Evolutionary conservation across 2,888 invertebrate genomes (phyloP).

Genomic region (Altica lythri): DNA sequence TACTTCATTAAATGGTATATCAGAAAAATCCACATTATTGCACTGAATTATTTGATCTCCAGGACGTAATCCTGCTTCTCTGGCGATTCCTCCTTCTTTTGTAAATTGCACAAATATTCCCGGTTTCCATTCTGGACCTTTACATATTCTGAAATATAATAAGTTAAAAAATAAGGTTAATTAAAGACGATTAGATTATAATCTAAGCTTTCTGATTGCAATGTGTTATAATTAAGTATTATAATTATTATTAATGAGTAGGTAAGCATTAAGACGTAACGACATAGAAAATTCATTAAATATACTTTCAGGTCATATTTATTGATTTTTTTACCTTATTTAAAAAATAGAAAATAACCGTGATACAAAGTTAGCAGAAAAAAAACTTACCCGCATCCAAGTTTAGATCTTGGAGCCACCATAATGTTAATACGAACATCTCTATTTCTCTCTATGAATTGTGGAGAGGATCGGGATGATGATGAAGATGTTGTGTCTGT

Average conservation of each 20-base stretch:
- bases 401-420: conserved; percentile 79
- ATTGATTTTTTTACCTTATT: too few species aligned
- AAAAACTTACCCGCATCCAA: conserved; percentile 81
- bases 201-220: too few species aligned
- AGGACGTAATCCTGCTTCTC: conserved; percentile 84
- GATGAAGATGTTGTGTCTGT: conserved; percentile 59
- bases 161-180: not conserved
- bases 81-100: conserved; percentile 84
- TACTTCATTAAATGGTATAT: conserved; percentile 81
- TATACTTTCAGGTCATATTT: too few species aligned
- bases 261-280: too few species aligned
- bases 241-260: too few species aligned
- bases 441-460: conserved; percentile 62
- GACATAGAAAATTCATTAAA: too few species aligned
- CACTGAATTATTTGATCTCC: conserved; percentile 92
- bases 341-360: not conserved
- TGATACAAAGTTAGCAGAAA: not conserved
- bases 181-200: too few species aligned
- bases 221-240: too few species aligned
- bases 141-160: conserved; percentile 68
- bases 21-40: conserved; percentile 79
- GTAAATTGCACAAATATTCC: conserved; percentile 91
- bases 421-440: conserved; percentile 78
- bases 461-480: conserved; percentile 63
- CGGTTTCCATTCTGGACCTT: conserved; percentile 84